A percentile compares a stretch with the other conserved stretches of the same genome.
phyloP scores from a whole-genome alignment of 2,797 vertebrate species.

The Heliangelus exortis region DNA sequence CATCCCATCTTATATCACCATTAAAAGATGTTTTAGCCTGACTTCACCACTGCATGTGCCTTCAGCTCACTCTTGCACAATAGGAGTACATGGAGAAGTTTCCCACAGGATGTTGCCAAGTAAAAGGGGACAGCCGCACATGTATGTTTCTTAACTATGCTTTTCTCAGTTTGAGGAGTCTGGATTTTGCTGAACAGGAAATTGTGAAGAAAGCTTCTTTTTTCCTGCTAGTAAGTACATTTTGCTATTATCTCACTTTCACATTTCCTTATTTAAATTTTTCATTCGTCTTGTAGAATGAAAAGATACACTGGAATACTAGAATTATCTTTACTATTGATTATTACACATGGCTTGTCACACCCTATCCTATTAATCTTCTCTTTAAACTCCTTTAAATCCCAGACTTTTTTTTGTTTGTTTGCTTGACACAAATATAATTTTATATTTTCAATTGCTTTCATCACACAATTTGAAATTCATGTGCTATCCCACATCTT shows the following conservation, averaged over 20 bases:
- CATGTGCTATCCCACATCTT: background rate
- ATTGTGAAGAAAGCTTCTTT: background rate
- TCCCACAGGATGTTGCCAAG: background rate
- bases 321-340: background rate
- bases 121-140: background rate
- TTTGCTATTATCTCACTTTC: background rate
- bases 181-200: background rate
- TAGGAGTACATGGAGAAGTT: background rate
- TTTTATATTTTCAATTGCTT: background rate
- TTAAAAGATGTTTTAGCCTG: background rate
- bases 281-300: background rate
- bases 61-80: background rate
- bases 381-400: background rate
- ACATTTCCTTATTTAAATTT: background rate
- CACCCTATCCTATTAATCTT: background rate
- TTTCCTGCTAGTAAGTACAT: background rate
- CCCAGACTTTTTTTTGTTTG: background rate
- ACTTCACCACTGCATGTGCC: background rate
- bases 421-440: background rate
- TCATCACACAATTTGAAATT: background rate
- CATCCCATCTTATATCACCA: background rate
- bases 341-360: background rate
- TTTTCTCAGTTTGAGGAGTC: background rate
- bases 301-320: background rate
- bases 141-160: background rate